Base-by-base conservation (phyloP, 2,888 invertebrate species). In the Apamea crenata region DNA sequence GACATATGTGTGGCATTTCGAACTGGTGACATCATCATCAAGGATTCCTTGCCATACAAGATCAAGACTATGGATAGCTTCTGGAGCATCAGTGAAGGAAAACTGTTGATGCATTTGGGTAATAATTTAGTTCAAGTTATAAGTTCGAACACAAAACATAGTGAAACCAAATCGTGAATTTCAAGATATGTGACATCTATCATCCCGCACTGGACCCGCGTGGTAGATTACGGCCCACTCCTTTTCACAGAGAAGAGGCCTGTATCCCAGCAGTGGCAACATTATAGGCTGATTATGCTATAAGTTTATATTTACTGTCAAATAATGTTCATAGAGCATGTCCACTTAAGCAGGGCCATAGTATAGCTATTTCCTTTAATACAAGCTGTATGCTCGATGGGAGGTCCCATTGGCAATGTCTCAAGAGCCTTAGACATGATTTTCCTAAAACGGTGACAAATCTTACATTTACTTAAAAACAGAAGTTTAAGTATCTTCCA, bases 21-120 rank as follows among this genome's bases (percentile, higher is more conserved):
- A 10, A 94, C 92, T 47, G 95, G 96, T 40, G 97, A 97, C 90
- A 86, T 92, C 0, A 94, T 98, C n/a, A 94, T 98, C 6, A 97
- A 97, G 82, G 98, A 98, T 80, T 96, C 97, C 44, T 94, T 99
- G 1, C 97, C 97, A 53, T 97, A 97, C 93, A 98, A 98, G 91
- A 97, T 98, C 61, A 98, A 98, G 90, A 97, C 97, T 79, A 97
- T 97, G 71, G 98, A 99, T 83, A 98, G 98, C 53, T 97, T 98
- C 87, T 99, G 99, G 99, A 98, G 98, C 74, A 94, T 98, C 74
- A 97, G 95, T 96, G 98, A 93, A 97, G 97, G 91, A 93, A 97
- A 94, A 93, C 96, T 96, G 84, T 97, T 93, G 94, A 97, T 96
- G 96, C 98, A 97, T 93, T 97, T 98, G 94, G 96, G 96, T 95